phyloP scores from a whole-genome alignment of 2,888 invertebrate species.

The Lutraria lutraria region DNA sequence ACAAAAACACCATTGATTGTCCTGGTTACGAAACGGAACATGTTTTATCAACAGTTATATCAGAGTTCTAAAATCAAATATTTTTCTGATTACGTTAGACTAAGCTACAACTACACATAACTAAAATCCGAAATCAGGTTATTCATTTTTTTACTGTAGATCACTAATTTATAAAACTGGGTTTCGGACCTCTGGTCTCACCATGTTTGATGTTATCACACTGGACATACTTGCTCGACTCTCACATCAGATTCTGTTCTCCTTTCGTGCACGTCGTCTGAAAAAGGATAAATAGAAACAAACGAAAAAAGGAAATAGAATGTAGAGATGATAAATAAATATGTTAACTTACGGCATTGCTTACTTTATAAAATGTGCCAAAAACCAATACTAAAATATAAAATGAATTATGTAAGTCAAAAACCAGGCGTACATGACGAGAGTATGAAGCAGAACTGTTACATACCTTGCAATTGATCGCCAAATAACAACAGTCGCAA shows the following conservation, averaged over 20 bases:
- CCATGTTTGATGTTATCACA: not conserved
- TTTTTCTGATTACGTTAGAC: too few species aligned
- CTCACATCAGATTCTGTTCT: not conserved
- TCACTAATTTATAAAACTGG: not conserved
- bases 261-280: not conserved
- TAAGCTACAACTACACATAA: too few species aligned
- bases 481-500: constrained; percentile 1
- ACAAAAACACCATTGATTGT: too few species aligned
- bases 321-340: not conserved
- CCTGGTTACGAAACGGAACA: too few species aligned
- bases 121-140: too few species aligned
- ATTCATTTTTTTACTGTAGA: too few species aligned
- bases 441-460: not conserved
- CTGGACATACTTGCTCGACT: not conserved
- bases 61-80: too few species aligned
- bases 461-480: not conserved
- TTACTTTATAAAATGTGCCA: not conserved
- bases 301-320: not conserved
- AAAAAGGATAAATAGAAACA: too few species aligned
- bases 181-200: not conserved
- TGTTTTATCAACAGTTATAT: too few species aligned
- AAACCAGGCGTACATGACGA: not conserved
- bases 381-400: not conserved
- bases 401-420: not conserved
- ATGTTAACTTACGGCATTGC: not conserved